Conservation (phyloP, 2,113 vertebrate species). For the Lathamus discolor region DNA sequence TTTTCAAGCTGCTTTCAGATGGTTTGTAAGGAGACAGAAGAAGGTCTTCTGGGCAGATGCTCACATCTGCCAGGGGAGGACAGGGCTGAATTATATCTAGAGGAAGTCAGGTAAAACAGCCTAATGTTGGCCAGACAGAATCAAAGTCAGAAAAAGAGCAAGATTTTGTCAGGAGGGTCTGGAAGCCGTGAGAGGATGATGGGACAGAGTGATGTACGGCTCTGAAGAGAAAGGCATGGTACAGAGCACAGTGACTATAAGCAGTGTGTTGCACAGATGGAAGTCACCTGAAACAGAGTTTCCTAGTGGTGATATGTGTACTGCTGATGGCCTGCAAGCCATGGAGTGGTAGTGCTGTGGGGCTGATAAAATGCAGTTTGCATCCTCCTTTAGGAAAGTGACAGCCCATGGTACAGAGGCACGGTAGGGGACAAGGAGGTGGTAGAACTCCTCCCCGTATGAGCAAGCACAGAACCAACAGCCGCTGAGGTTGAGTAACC, state of each 20-base stretch:
- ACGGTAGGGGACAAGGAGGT: background rate
- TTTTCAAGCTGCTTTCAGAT: background rate
- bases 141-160: background rate
- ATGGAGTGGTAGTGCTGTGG: background rate
- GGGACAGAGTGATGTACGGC: background rate
- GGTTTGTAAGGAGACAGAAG: background rate
- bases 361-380: background rate
- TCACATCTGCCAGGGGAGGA: background rate
- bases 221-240: fast-evolving
- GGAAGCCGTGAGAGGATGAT: background rate
- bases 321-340: background rate
- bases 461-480: background rate
- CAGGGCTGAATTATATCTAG: background rate
- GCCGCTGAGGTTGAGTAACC: background rate
- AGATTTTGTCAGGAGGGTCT: background rate
- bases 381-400: background rate
- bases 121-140: background rate
- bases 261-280: background rate
- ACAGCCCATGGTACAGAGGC: background rate
- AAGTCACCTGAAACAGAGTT: background rate
- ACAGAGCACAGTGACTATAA: background rate
- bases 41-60: background rate
- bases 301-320: background rate
- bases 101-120: background rate
- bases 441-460: background rate